Evolutionary conservation across 2,797 vertebrate species (phyloP), one percentile per base, ranked within the genome.

Genomic region (Coregonus suidteri): DNA sequence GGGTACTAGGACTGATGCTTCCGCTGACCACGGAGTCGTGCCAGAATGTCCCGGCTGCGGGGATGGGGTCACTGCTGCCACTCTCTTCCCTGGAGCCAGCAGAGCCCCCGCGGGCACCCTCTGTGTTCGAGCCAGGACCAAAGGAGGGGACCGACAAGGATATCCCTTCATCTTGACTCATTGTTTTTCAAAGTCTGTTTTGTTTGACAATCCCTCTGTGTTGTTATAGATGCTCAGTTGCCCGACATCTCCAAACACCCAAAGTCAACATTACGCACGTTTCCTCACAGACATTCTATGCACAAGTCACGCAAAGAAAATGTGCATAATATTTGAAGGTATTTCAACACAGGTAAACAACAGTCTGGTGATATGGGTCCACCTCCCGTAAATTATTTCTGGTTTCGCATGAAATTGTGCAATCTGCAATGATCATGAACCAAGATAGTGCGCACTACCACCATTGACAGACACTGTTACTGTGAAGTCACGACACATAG

Each of bases 21-120:
- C 86, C 80, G 20, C 75, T 72, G 16, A 86, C 53, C 59, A 78
- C 86, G 0, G 93, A 84, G 80, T 94, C 93, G 54, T 94, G 93
- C 94, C 94, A 96, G 88, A 93, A 94, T 31, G 92, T 93, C 77
- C 94, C 95, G 0, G 94, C 94, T 7, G 93, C 94, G 0, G 94
- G 92, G 53, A 94, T 65, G 2, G 73, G 71, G 31, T 75, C 71
- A 34, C 79, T 75, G 1, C 79, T 82, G 0, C 75, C 74, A 1
- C 77, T 68, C 88, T 77, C 1, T 80, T 79, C 3, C 82, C 70
- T 77, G 7, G 34, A 77, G 71, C 79, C 25, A 78, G 71, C 82
- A 77, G 54, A 41, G 56, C 71, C 82, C 37, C 4, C 54, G 14
- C 30, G 83, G 82, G 73, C 75, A 37, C 78, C 91, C 64, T 79